Conservation (phyloP, 2,113 vertebrate genomes). For the Oreochromis aureus region DNA sequence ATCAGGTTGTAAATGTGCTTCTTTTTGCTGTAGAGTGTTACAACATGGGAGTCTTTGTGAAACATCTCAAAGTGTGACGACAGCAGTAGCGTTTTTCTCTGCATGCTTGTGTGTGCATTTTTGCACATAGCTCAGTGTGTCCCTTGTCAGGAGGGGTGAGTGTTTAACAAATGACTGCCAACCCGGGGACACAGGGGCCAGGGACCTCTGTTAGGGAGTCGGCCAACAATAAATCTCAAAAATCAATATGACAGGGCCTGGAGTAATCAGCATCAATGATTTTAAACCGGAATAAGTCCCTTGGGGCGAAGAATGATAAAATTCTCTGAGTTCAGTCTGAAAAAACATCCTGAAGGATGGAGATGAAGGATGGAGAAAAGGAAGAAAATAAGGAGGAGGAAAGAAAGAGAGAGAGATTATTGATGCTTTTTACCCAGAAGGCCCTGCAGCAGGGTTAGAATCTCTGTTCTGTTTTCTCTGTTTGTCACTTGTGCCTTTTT, state of each 20-base stretch:
- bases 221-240: slow-evolving; percentile 70
- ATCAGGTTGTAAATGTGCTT: background rate
- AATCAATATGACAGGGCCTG: slow-evolving; percentile 72
- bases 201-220: slow-evolving; percentile 44
- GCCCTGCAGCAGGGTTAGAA: slow-evolving; percentile 12
- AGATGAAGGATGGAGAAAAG: slow-evolving; percentile 48
- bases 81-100: background rate
- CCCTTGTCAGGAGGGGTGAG: slow-evolving; percentile 46
- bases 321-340: slow-evolving; percentile 48
- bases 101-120: background rate
- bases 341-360: slow-evolving; percentile 49
- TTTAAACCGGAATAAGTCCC: slow-evolving; percentile 65
- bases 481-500: slow-evolving; percentile 3
- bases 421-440: slow-evolving; percentile 51
- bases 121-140: background rate
- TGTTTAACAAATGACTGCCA: slow-evolving; percentile 71
- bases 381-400: background rate
- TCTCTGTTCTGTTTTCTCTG: slow-evolving; percentile 33
- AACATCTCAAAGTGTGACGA: background rate
- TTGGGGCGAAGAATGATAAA: slow-evolving; percentile 48
- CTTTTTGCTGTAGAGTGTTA: background rate
- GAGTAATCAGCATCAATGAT: slow-evolving; percentile 76
- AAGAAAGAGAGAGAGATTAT: background rate
- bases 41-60: background rate
- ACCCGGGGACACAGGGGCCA: slow-evolving; percentile 41